Evolutionary conservation across 2,113 vertebrate genomes (phyloP), one percentile per base, ranked within the genome.

Genomic region (Petroica traversi): DNA sequence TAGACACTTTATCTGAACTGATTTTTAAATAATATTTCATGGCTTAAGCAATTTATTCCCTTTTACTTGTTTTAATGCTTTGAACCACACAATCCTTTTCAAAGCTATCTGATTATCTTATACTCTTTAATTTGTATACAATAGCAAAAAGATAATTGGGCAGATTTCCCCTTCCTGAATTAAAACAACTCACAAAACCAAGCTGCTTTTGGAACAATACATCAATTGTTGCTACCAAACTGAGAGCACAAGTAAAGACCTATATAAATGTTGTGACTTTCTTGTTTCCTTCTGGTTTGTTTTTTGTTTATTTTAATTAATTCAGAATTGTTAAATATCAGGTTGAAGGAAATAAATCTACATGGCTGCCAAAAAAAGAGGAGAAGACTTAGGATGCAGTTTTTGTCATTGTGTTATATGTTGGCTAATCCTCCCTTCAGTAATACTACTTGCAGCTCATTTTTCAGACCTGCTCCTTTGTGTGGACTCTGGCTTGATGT

Each of bases 1-100:
- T 75, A 45, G 34, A 48, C 12, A 6, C 4, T 36, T 4, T 8
- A 40, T 34, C 54, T 76, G 43, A 69, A 41, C 9, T 12, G 4
- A 8, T 38, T 75, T 76, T 25, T 71, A 48, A 23, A 24, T 18
- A 3, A 19, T 18, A 77, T 74, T 95, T 90, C 1, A 6, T 73
- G 25, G 5, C 19, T 74, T 33, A 67, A 48, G 26, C 0, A 0
- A 9, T 4, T 74, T 88, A n/a, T 75, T 5, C 1, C 8, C 45
- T 63, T 51, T 80, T 11, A 22, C 3, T 74, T 63, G 2, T 36
- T 69, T 61, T 38, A 54, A 13, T n/a, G 31, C 71, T 83, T 77
- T 55, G 19, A 76, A 40, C 4, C 14, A 7, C 17, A 46, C 7
- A 57, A 51, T 87, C 5, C 9, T 87, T 72, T 61, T 52, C 19